Percentiles rank a stretch among this genome's conserved stretches.
phyloP scores from a whole-genome alignment of 2,113 vertebrate species.

The Brachirus orientalis region DNA sequence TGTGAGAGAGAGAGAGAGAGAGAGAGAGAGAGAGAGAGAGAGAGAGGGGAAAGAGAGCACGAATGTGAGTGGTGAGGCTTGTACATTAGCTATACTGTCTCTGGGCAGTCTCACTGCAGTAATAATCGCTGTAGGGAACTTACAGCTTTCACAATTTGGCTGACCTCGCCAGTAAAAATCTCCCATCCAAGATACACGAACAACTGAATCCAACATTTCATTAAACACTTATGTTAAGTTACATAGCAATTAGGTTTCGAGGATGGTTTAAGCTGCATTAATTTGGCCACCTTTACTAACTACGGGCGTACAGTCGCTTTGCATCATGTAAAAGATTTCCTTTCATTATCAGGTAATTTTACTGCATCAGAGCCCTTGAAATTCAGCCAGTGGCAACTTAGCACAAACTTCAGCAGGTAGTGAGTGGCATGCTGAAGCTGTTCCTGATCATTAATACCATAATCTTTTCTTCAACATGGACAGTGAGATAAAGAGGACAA shows the following conservation, averaged over 20 bases:
- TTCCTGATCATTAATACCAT: conserved; percentile 69
- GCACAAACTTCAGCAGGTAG: conserved; percentile 61
- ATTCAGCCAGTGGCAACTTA: conserved; percentile 72
- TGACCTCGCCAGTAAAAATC: conserved; percentile 73
- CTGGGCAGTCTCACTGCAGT: conserved; percentile 82
- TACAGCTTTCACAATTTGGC: conserved; percentile 68
- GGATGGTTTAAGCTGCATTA: conserved; percentile 13
- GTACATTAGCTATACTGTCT: conserved; percentile 80
- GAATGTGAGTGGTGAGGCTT: conserved; percentile 62
- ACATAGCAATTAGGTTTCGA: conserved; percentile 39
- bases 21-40: not conserved
- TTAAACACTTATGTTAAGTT: conserved; percentile 49
- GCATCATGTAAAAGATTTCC: conserved; percentile 62
- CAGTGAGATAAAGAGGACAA: conserved; percentile 53
- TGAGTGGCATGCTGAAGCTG: conserved; percentile 52
- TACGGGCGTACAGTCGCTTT: conserved; percentile 32
- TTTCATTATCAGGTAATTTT: conserved; percentile 66
- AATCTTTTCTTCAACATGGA: conserved; percentile 71
- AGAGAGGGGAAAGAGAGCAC: conserved; percentile 24
- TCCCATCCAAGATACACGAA: conserved; percentile 59
- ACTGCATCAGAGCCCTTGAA: conserved; percentile 74
- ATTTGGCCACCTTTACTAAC: conserved; percentile 20
- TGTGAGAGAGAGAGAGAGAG: conserved; percentile 6
- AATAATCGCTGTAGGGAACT: conserved; percentile 74
- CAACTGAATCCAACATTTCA: conserved; percentile 49